Base-by-base conservation (phyloP, 2,797 vertebrate genomes). In the Pteropus rufus region DNA sequence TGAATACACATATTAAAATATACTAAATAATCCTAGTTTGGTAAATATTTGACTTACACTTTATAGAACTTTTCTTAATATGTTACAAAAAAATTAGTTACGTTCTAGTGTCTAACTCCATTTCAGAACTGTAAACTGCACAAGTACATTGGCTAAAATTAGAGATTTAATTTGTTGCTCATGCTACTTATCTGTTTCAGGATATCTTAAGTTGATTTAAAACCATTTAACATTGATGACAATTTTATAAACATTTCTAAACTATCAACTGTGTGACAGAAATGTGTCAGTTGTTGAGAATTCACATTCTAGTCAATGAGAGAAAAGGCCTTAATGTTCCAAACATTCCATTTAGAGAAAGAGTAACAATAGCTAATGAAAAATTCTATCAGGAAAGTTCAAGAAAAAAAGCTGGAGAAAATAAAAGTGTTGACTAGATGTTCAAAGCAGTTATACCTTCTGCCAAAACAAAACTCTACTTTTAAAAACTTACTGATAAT, bases 71-170 rank as follows among this genome's bases (percentile, higher is more conserved):
- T 69, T 85, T 93, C 52, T 46, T 60, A n/a, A 84, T 56, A 52
- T 18, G 56, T 65, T 94, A 89, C 31, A 65, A 39, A 92, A 86
- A 24, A 60, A 62, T 70, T 87, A 93, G 67, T 79, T 89, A 93
- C 0, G 6, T 75, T 41, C 15, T 93, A 77, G 91, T 90, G 96
- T 97, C n/a, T 87, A 97, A 96, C 70, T 97, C 85, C 95, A 97
- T 93, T 97, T 97, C 97, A 96, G 64, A 97, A 60, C 24, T 90
- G 36, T 91, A 96, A 90, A 97, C 75, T 92, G 69, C 85, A 94
- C 72, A 80, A 69, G 89, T 89, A 93, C 44, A 87, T 23, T 90
- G 58, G 85, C 23, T 62, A 97, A 91, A 87, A 83, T 80, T 16
- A 83, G 36, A 69, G 56, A 83, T 96, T 93, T 88, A 82, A 87